phyloP scores from a whole-genome alignment of 2,888 invertebrate species.

The Drosophila demipolita region DNA sequence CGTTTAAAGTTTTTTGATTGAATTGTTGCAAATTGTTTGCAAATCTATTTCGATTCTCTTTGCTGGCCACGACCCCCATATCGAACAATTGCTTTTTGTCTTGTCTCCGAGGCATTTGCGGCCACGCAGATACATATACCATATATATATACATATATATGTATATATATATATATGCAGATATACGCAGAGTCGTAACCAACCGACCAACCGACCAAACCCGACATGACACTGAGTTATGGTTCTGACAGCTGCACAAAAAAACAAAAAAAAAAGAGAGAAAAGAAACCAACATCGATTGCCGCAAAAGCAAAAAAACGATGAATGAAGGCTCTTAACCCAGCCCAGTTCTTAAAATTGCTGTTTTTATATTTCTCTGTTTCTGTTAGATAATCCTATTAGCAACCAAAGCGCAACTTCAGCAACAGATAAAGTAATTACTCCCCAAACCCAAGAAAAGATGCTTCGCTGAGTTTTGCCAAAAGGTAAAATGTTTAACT shows the following conservation, averaged over 20 bases:
- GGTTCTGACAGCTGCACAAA: constrained; percentile 78
- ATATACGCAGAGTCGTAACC: constrained; percentile 49
- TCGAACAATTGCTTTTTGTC: constrained; percentile 79
- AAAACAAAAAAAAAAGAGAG: constrained; percentile 43
- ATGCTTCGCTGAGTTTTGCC: constrained; percentile 61
- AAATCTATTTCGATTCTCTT: constrained; percentile 74
- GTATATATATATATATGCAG: constrained; percentile 44
- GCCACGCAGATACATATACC: constrained; percentile 62
- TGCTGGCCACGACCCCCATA: constrained; percentile 53
- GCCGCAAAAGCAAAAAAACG: constrained; percentile 43
- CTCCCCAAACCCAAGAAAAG: constrained; percentile 49
- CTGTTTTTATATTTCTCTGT: constrained; percentile 24
- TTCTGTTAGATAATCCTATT: constrained; percentile 74
- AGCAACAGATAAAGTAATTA: constrained; percentile 80
- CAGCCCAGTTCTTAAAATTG: constrained; percentile 25
- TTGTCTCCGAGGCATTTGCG: constrained; percentile 69
- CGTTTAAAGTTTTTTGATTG: constrained; percentile 83
- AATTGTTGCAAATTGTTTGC: constrained; percentile 83
- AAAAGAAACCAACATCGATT: constrained; percentile 31
- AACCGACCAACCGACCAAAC: constrained; percentile 24
- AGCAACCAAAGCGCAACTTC: constrained; percentile 74
- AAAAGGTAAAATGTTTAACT: constrained; percentile 62
- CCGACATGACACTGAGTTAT: constrained; percentile 79
- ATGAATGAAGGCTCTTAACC: constrained; percentile 38
- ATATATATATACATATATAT: constrained; percentile 42